These are phyloP conservation scores for Apis cerana DNA, from an alignment of 1,140 invertebrate species.

Conservation along the genomic window DNA sequence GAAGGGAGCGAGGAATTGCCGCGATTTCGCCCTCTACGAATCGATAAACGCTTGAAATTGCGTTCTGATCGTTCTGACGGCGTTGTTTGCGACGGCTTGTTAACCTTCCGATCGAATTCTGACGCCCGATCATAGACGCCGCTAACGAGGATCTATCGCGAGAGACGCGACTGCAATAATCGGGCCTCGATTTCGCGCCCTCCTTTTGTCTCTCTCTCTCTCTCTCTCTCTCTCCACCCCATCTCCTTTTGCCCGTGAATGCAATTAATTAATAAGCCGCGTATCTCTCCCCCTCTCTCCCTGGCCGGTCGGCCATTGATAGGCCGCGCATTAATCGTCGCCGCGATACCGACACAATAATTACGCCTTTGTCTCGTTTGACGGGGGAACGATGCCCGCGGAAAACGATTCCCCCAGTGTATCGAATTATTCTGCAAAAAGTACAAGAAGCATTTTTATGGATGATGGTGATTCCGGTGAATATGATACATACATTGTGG, in stretches of 20 bases:
- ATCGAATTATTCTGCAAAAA: not conserved
- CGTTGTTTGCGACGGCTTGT: constrained; percentile 51
- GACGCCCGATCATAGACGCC: constrained; percentile 37
- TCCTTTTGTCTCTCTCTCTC: not conserved
- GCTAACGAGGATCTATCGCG: constrained; percentile 41
- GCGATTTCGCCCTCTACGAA: constrained; percentile 30
- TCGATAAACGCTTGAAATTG: constrained; percentile 41
- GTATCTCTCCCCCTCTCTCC: not conserved
- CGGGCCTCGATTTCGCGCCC: constrained; percentile 20
- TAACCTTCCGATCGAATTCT: constrained; percentile 42
- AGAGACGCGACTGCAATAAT: constrained; percentile 31
- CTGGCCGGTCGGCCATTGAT: constrained; percentile 20
- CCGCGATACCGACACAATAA: constrained; percentile 44
- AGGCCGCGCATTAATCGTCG: constrained; percentile 49
- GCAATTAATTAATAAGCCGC: constrained; percentile 58
- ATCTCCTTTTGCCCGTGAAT: not conserved
- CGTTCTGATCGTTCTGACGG: constrained; percentile 15
- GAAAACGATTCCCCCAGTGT: constrained; percentile 19
- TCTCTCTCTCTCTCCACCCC: not conserved
- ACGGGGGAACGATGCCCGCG: constrained; percentile 1
- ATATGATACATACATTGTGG: not conserved
- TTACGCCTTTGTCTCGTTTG: constrained; percentile 49
- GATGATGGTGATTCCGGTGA: not conserved
- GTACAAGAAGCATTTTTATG: not conserved
- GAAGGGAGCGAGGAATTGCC: not conserved